Evolutionary conservation across 1,140 invertebrate species (phyloP).

Genomic region (Conus betulinus): DNA sequence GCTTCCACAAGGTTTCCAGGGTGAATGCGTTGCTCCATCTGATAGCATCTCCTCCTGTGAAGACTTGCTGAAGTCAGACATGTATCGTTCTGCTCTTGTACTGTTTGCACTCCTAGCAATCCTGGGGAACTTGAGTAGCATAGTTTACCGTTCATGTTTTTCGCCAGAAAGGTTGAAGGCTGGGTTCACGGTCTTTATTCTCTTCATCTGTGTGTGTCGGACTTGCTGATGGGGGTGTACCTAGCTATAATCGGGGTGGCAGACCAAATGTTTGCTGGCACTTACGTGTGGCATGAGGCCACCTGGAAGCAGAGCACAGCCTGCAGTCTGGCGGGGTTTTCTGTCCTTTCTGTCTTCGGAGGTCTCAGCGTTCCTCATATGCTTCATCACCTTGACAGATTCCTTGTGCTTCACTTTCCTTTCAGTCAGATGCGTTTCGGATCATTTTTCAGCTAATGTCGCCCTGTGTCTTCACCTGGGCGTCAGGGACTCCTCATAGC

Average conservation of each 20-base stretch:
- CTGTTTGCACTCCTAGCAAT: slow-evolving; percentile 42
- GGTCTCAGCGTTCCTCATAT: slow-evolving; percentile 57
- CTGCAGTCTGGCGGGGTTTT: slow-evolving; percentile 61
- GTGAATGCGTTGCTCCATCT: slow-evolving; percentile 19
- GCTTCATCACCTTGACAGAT: slow-evolving; percentile 55
- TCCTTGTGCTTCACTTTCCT: slow-evolving; percentile 58
- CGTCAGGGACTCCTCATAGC: slow-evolving; percentile 36
- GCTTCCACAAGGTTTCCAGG: slow-evolving; percentile 34
- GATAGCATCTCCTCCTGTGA: slow-evolving; percentile 1
- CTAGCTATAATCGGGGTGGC: slow-evolving; percentile 61
- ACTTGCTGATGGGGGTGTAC: slow-evolving; percentile 67
- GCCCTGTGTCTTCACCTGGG: slow-evolving; percentile 34
- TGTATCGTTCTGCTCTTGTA: slow-evolving; percentile 45
- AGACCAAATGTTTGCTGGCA: slow-evolving; percentile 55
- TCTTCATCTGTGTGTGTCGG: slow-evolving; percentile 59
- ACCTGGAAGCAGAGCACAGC: slow-evolving; percentile 53
- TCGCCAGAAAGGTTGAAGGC: slow-evolving; percentile 30
- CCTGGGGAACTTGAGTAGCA: slow-evolving; percentile 48
- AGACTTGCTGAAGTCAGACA: slow-evolving; percentile 37
- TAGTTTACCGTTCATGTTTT: slow-evolving; percentile 39
- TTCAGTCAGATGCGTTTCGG: slow-evolving; percentile 45
- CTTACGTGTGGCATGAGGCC: slow-evolving; percentile 51
- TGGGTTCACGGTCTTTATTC: slow-evolving; percentile 47
- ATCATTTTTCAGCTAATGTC: slow-evolving; percentile 24
- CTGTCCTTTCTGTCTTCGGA: slow-evolving; percentile 59